Conservation (phyloP, 1,140 invertebrate species). For the Teleopsis dalmanni region DNA sequence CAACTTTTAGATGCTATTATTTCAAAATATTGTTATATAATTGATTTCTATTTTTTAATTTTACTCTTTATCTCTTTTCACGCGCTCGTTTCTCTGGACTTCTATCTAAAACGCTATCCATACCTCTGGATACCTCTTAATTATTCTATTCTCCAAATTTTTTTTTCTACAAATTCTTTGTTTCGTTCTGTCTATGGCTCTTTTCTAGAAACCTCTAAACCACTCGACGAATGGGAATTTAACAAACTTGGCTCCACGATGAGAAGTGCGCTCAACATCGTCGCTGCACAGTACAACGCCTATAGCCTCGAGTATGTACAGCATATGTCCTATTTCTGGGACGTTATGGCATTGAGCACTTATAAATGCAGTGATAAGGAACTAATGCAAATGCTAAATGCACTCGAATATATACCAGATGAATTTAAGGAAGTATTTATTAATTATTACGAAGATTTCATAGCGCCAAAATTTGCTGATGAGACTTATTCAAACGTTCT, state of each 20-base stretch:
- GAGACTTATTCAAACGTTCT: constrained; percentile 26
- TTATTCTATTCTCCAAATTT: too few relatives aligned
- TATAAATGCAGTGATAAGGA: constrained; percentile 30
- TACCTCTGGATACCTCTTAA: too few relatives aligned
- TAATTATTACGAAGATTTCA: constrained; percentile 32
- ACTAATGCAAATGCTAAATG: constrained; percentile 32
- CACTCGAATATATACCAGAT: constrained; percentile 30
- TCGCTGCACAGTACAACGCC: constrained; percentile 21
- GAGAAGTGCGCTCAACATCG: constrained; percentile 22
- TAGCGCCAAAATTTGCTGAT: constrained; percentile 31
- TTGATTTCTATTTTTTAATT: too few relatives aligned
- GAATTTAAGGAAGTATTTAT: constrained; percentile 34
- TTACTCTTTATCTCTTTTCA: too few relatives aligned
- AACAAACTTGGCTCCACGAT: constrained; percentile 31
- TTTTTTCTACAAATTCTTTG: too few relatives aligned
- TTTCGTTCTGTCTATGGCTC: too few relatives aligned
- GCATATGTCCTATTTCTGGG: constrained; percentile 30
- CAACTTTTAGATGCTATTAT: too few relatives aligned
- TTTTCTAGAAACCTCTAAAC: too few relatives aligned
- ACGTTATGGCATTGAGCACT: constrained; percentile 28
- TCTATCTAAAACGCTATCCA: too few relatives aligned
- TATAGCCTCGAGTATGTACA: constrained; percentile 29
- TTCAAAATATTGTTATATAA: too few relatives aligned
- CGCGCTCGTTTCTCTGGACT: too few relatives aligned
- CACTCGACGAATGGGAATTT: constrained; percentile 30